These are phyloP conservation scores for Labrus mixtus DNA, from an alignment of 2,113 vertebrate genomes.

Conservation along the genomic window DNA sequence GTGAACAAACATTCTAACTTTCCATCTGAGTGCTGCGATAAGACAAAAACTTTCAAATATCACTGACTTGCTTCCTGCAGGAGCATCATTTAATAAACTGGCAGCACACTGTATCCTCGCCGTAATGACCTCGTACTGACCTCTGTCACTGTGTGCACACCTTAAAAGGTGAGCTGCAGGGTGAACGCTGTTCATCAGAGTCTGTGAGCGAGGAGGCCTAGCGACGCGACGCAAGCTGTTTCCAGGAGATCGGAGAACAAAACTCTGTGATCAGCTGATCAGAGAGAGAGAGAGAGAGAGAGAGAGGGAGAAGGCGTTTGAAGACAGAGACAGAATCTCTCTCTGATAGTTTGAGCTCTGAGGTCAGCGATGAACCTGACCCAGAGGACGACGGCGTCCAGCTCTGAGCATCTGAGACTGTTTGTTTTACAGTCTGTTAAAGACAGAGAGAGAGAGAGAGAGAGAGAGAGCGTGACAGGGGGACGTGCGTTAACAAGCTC, in stretches of 20 bases:
- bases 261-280: conserved; percentile 75
- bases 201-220: conserved; percentile 35
- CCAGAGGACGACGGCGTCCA: conserved; percentile 43
- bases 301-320: conserved; percentile 51
- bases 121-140: neutral
- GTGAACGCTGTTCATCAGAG: conserved; percentile 7
- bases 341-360: conserved; percentile 60
- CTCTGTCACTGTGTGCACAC: neutral
- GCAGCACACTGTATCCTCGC: too few species aligned
- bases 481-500: conserved; percentile 34
- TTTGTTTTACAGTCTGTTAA: conserved; percentile 2
- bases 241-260: conserved; percentile 68
- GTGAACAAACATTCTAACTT: neutral
- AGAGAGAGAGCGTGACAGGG: neutral
- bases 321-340: conserved; percentile 52
- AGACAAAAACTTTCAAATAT: neutral
- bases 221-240: conserved; percentile 69
- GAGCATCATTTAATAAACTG: neutral
- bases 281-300: conserved; percentile 11
- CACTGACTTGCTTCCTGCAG: neutral
- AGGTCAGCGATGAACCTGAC: conserved; percentile 37
- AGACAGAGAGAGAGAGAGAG: conserved; percentile 9
- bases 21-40: neutral
- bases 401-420: conserved; percentile 7
- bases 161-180: neutral